Evolutionary conservation across 2,113 vertebrate genomes (phyloP).

Genomic region (Ptychochromis oligacanthus): DNA sequence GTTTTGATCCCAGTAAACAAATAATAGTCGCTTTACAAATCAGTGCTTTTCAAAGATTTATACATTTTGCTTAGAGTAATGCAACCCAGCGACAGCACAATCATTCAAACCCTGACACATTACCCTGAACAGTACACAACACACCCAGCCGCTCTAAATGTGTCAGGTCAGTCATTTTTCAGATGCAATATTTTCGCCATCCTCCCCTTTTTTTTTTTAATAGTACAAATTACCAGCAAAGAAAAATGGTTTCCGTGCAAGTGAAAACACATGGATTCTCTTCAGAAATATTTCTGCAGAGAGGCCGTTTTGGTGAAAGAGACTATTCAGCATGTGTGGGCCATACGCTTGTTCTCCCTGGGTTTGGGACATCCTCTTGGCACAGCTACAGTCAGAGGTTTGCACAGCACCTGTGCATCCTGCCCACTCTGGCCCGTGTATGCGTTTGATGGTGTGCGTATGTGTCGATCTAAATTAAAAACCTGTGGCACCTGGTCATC

Average conservation of each 20-base stretch:
- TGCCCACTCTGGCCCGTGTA: neutral
- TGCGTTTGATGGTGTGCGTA: conserved; percentile 6
- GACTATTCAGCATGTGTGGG: conserved; percentile 62
- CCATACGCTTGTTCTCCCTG: conserved; percentile 25
- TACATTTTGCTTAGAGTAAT: neutral
- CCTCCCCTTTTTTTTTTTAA: neutral
- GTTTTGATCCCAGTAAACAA: neutral
- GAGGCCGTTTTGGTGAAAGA: conserved; percentile 29
- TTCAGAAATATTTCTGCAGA: conserved; percentile 34
- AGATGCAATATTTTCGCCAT: conserved; percentile 15
- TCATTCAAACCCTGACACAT: neutral
- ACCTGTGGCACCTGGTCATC: conserved; percentile 38
- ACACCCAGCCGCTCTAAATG: conserved; percentile 29
- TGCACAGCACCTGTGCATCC: conserved; percentile 53
- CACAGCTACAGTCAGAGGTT: conserved; percentile 58
- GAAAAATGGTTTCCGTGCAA: conserved; percentile 49
- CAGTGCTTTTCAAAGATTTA: neutral
- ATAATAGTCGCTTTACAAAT: neutral
- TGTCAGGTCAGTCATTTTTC: conserved; percentile 8
- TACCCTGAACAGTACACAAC: neutral
- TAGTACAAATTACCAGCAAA: conserved; percentile 51
- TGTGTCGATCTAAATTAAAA: conserved; percentile 33
- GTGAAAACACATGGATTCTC: conserved; percentile 49
- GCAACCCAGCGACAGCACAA: neutral
- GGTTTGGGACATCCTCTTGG: conserved; percentile 56